Base-by-base conservation (phyloP, 2,888 invertebrate species). In the Pachliopta kotzebuea region DNA sequence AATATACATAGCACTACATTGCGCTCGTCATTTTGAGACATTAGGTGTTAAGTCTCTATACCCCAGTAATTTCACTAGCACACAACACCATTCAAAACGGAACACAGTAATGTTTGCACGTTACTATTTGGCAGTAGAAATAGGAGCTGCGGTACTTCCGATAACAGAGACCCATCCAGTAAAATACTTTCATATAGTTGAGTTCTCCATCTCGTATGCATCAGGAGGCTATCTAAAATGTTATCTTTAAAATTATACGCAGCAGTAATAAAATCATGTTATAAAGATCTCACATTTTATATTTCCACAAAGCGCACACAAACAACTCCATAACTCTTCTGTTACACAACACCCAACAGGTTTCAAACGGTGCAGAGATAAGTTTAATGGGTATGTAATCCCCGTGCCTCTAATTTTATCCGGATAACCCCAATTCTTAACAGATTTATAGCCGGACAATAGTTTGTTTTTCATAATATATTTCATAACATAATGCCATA, bases 321-420 rank as follows among this genome's bases (percentile, higher is more conserved):
- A 49, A 58, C 52, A 59, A 54, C 58, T 63, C 31, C 18, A 59
- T 49, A 49, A 55, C 23, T 45, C 58, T 55, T 55, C 54, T 55
- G 55, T 50, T 50, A 45, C 50, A 45, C n/a, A 59, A 63, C 49
- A 58, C 53, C 26, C 54, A 59, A 59, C 58, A 6, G 49, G 58
- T 55, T 55, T 20, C 8, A 14, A 63, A 23, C 31, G 55, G 23
- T 23, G 53, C 11, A 23, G 49, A 54, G 54, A 55, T 58, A 63
- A 53, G 57, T 26, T 23, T 63, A 63, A 63, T 60, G 63, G 50
- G 26, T 17, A 37, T 59, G 59, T 63, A 63, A 63, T 63, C 63
- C 59, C n/a, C 54, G 45, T n/a, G 31, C n/a, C 23, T 26, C 37
- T 59, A 59, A 57, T 57, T 57, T 57, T 62, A 57, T 31, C 23